Evolutionary conservation across 2,113 vertebrate species (phyloP).

Genomic region (Myrmophylax atrothorax): DNA sequence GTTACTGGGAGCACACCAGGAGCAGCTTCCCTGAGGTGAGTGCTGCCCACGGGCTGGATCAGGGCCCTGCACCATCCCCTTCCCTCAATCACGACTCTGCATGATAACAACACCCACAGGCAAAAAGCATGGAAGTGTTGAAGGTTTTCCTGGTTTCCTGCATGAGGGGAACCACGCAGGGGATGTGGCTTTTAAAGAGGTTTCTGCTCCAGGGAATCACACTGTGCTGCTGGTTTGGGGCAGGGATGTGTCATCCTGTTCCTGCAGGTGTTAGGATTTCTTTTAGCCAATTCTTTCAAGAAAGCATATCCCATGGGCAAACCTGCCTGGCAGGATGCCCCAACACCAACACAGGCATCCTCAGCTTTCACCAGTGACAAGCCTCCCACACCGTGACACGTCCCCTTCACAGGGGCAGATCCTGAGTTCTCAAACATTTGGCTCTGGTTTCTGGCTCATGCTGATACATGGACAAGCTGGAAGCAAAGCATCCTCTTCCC

Average conservation of each 20-base stretch:
- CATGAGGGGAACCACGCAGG: neutral
- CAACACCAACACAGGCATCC: neutral
- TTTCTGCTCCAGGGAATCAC: neutral
- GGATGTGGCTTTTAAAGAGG: neutral
- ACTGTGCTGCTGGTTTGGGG: neutral
- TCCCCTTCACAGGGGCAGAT: neutral
- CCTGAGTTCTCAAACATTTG: neutral
- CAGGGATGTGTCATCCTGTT: neutral
- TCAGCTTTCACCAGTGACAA: neutral
- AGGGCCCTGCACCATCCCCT: neutral
- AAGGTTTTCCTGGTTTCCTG: neutral
- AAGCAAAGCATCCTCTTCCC: neutral
- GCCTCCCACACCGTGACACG: neutral
- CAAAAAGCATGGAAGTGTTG: neutral
- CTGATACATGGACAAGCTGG: neutral
- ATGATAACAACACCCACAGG: neutral
- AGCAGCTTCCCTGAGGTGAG: neutral
- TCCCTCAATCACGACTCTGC: neutral
- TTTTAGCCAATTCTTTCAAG: neutral
- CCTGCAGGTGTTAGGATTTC: neutral
- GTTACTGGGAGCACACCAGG: neutral
- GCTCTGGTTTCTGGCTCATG: neutral
- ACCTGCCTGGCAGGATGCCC: slow-evolving; percentile 7
- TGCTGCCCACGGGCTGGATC: neutral
- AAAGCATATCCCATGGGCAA: neutral